phyloP scores from a whole-genome alignment of 2,113 vertebrate species.

The Oncorhynchus clarkii region DNA sequence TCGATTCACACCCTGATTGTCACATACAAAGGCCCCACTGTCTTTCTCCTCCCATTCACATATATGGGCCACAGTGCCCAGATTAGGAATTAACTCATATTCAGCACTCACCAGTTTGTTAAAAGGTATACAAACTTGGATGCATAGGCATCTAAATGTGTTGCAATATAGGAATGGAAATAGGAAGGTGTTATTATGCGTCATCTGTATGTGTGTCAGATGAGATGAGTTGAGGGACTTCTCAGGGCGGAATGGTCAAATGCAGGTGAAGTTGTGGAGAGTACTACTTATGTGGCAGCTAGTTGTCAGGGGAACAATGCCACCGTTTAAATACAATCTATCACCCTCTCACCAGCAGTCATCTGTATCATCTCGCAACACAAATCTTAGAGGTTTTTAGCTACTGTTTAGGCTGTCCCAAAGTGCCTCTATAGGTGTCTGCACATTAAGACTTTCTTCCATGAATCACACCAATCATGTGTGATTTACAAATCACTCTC shows the following conservation, averaged over 20 bases:
- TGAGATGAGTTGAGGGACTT: constrained; percentile 56
- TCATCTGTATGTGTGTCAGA: constrained; percentile 37
- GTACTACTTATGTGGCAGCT: constrained; percentile 59
- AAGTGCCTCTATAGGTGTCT: too few relatives aligned
- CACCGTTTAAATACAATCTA: constrained; percentile 43
- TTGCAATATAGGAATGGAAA: constrained; percentile 3
- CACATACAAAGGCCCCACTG: constrained; percentile 67
- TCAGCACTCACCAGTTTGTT: constrained; percentile 6
- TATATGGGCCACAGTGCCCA: constrained; percentile 17
- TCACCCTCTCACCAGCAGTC: constrained; percentile 39
- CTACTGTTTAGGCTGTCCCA: too few relatives aligned
- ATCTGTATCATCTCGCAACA: neutral
- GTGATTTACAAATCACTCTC: constrained; percentile 48
- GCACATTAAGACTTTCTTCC: neutral
- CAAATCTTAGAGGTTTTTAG: neutral
- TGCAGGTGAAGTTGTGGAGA: constrained; percentile 62
- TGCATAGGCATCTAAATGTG: neutral
- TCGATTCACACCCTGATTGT: constrained; percentile 68
- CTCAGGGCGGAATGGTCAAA: constrained; percentile 58
- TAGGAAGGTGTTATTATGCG: constrained; percentile 39
- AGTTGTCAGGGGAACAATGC: constrained; percentile 68
- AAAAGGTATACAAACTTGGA: constrained; percentile 3
- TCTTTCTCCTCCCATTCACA: constrained; percentile 31
- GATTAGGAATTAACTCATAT: constrained; percentile 56
- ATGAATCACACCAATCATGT: constrained; percentile 11